phyloP scores from a whole-genome alignment of 1,140 invertebrate species.

The Drosophila lowei region DNA sequence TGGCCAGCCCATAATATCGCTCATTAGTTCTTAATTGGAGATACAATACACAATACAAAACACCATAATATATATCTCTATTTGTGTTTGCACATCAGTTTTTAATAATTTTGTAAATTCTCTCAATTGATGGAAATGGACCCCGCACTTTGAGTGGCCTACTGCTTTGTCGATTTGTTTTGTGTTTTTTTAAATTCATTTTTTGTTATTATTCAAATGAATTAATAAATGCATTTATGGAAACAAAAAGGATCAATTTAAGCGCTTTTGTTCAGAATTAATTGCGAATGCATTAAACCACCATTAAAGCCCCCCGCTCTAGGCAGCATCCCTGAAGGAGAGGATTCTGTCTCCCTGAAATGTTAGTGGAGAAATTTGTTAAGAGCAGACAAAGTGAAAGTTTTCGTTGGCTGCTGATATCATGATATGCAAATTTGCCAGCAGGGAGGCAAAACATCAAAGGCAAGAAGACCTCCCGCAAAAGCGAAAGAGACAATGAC shows the following conservation, averaged over 20 bases:
- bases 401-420: constrained; percentile 52
- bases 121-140: constrained; percentile 45
- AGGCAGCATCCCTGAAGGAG: no score
- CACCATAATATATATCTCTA: constrained; percentile 4
- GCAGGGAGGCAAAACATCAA: constrained; percentile 47
- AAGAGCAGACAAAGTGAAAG: constrained; percentile 57
- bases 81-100: no score
- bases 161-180: background rate
- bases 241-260: constrained; percentile 64
- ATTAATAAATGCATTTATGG: constrained; percentile 78
- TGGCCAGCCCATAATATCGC: constrained; percentile 43
- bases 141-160: background rate
- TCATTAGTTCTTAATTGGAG: constrained; percentile 73
- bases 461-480: constrained; percentile 17
- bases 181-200: constrained; percentile 15
- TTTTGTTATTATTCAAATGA: constrained; percentile 16
- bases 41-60: constrained; percentile 23
- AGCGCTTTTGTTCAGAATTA: constrained; percentile 48
- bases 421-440: constrained; percentile 76
- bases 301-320: constrained; percentile 47
- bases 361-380: no score
- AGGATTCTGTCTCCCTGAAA: no score
- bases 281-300: constrained; percentile 62
- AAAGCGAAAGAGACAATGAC: constrained; percentile 47
- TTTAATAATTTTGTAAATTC: constrained; percentile 65